phyloP scores from a whole-genome alignment of 2,797 vertebrate species.

The Falco berigora region DNA sequence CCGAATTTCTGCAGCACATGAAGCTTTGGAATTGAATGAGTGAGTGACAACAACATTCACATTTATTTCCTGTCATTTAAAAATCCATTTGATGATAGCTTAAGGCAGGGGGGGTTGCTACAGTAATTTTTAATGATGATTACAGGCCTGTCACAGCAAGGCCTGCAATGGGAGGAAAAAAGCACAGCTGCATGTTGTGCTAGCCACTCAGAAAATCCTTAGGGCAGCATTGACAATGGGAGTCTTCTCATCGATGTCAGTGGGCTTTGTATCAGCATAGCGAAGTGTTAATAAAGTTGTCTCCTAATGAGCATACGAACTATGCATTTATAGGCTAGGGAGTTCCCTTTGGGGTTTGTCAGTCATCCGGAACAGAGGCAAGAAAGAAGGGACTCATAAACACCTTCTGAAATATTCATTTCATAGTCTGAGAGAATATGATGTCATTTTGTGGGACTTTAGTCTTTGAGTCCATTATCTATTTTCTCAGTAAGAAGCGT shows the following conservation, averaged over 20 bases:
- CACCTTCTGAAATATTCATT: background rate
- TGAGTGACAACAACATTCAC: conserved; percentile 72
- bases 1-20: conserved; percentile 94
- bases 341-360: background rate
- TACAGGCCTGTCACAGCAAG: background rate
- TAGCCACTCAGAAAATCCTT: background rate
- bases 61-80: conserved; percentile 14
- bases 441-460: background rate
- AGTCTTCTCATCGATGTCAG: background rate
- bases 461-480: background rate
- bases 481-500: background rate
- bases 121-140: background rate
- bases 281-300: background rate
- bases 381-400: background rate
- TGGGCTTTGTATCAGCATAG: background rate
- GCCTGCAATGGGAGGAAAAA: background rate
- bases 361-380: background rate
- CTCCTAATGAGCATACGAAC: background rate
- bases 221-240: background rate
- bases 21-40: conserved; percentile 97
- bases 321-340: background rate
- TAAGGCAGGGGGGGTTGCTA: background rate
- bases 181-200: background rate
- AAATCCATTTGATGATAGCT: background rate
- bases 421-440: background rate